phyloP scores from a whole-genome alignment of 2,113 vertebrate species.

The Cathartes aura region DNA sequence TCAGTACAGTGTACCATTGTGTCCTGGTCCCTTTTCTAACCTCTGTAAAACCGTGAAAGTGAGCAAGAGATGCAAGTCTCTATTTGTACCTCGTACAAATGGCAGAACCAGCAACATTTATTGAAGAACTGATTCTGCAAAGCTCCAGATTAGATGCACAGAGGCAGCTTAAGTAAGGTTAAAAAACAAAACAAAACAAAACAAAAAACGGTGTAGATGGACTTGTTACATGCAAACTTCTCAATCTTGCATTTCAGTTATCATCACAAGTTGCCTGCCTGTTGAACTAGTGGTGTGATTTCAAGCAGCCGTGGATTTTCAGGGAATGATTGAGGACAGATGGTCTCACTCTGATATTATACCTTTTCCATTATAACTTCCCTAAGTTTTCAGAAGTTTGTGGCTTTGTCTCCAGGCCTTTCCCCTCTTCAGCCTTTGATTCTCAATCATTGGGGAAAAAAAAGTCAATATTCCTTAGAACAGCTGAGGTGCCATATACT shows the following conservation, averaged over 20 bases:
- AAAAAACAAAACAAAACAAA: background rate
- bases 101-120: background rate
- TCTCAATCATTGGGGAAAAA: background rate
- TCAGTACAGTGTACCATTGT: background rate
- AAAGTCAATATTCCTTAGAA: background rate
- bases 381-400: background rate
- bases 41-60: background rate
- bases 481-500: background rate
- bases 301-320: background rate
- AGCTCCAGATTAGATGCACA: background rate
- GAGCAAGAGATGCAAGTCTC: background rate
- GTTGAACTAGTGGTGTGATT: background rate
- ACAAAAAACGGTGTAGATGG: background rate
- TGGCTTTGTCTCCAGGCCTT: background rate
- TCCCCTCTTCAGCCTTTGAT: background rate
- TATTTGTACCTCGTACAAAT: background rate
- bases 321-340: background rate
- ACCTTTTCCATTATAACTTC: background rate
- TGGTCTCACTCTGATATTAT: background rate
- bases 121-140: background rate
- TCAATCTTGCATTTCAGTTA: background rate
- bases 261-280: background rate
- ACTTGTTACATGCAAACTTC: background rate
- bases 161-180: background rate
- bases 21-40: background rate